Evolutionary conservation across 2,888 invertebrate species (phyloP), one percentile per base, ranked within the genome.

Genomic region (Globia sparganii): DNA sequence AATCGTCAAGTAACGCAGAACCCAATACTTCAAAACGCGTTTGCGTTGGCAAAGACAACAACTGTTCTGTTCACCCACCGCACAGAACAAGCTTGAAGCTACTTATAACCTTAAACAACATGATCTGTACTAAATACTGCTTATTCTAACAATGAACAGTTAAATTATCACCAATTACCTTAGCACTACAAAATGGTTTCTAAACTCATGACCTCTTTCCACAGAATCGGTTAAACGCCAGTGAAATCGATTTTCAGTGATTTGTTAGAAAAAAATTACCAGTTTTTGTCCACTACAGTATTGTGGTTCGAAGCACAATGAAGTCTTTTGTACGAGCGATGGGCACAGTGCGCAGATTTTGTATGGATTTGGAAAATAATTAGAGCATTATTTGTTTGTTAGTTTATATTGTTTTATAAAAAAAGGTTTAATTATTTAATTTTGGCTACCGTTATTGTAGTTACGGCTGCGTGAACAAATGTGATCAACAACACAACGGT

Each of bases 91-190:
- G 46, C 71, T 28, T 34, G 31, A 75, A 72, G 62, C 11, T 31
- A 53, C 53, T 53, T 59, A 46, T 40, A 68, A 80, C 65, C 37
- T 74, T 62, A 66, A 73, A 70, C 58, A 72, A 28, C 37, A 64
- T 59, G 46, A 72, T 75, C 56, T 67, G 43, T 37, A 59, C 59
- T 72, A 43, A 72, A 53, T 34, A 72, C 18, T 83, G 67, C 79
- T 80, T 86, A 73, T 61, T 67, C 77, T 49, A 66, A 84, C 78
- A 82, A 76, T 72, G 28, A 73, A 87, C 87, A 78, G 76, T 80
- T 49, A 77, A 88, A 85, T 89, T 90, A 90, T 85, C 86, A 58
- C 59, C 78, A 80, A 78, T 87, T 86, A 86, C 71, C 74, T 65
- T 59, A 62, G 40, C 59, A 56, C 77, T 58, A 70, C 82, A 66